Evolutionary conservation across 2,888 invertebrate genomes (phyloP), one percentile per base, ranked within the genome.

Genomic region (Hirtodrosophila alboralis): DNA sequence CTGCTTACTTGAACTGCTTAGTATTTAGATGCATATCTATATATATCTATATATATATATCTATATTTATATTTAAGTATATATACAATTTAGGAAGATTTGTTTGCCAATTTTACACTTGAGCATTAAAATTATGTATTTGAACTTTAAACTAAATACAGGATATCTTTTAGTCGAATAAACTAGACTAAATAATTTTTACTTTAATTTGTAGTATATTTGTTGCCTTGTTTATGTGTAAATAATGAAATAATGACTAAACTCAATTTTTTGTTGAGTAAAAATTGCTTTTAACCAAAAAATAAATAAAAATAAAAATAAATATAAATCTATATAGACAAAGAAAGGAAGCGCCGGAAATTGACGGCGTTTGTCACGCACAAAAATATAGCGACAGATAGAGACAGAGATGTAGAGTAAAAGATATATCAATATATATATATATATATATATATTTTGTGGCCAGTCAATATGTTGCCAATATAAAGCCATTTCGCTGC

Each of bases 401-500:
- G 18, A 30, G 23, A 45, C 16, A 9, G 36, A n/a, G n/a, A 13
- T 6, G 18, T 7, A 14, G 18, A 38, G 6, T 16, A 28, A 30
- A 3, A 10, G 12, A 9, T 26, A 1, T 2, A 18, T 4, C 30
- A 7, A 14, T 28, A 30, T 48, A 26, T 40, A 36, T 18, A 31
- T 34, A 47, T 21, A 47, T 41, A 31, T 47, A n/a, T 23, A 13
- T 27, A 34, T 21, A 27, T 37, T 40, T 30, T 21, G 12, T 13
- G 34, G 26, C 12, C 60, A 41, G 56, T 40, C 74, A 73, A 81
- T 84, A 84, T 86, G 63, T 73, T 67, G 62, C 60, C 81, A 84
- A 84, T 86, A 84, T 86, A 84, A 86, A 83, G 65, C 52, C 51
- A 75, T 85, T 84, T 86, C 66, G 64, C 60, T 63, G 58, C 64